Percentiles rank a stretch among this genome's conserved stretches.
Conservation (phyloP, 1,140 invertebrate species). For the Meloidogyne hapla region DNA sequence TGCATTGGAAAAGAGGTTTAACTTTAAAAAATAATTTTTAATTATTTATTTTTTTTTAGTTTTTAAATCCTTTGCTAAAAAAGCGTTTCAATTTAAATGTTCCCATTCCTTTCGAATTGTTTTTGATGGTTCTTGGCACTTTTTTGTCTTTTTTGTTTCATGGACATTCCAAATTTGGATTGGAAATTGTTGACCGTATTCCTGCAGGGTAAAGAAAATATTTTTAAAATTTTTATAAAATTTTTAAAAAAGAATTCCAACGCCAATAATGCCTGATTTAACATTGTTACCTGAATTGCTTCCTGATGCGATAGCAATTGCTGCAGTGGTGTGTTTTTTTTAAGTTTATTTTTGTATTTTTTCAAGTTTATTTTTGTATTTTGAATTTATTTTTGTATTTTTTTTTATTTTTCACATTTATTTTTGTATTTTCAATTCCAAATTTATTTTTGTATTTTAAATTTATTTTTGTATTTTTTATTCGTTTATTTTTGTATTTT, state of each 20-base stretch:
- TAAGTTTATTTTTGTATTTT: background rate
- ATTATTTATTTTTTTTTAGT: background rate
- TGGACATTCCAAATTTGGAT: slow-evolving; percentile 43
- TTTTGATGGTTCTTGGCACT: slow-evolving; percentile 58
- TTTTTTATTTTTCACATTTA: background rate
- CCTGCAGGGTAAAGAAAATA: slow-evolving; percentile 50
- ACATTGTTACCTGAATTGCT: slow-evolving; percentile 58
- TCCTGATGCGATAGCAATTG: slow-evolving; percentile 65
- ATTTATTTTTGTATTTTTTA: too few relatives aligned
- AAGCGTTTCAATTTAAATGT: slow-evolving; percentile 36
- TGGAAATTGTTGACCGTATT: slow-evolving; percentile 56
- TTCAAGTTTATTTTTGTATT: background rate
- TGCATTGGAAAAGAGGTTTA: background rate
- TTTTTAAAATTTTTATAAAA: background rate
- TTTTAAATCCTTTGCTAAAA: slow-evolving; percentile 55
- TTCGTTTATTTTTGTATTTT: slow-evolving; percentile 13
- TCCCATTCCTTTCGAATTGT: slow-evolving; percentile 57
- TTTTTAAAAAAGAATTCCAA: slow-evolving; percentile 57
- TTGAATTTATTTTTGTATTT: background rate
- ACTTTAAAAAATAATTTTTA: background rate
- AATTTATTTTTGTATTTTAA: too few relatives aligned
- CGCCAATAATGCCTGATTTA: slow-evolving; percentile 58
- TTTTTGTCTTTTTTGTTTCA: slow-evolving; percentile 51
- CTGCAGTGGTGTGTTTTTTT: slow-evolving; percentile 64
- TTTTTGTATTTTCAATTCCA: too few relatives aligned